Percentiles rank a stretch among this genome's conserved stretches.
Conservation (phyloP, 2,888 invertebrate genomes). For the Vesta saturnalis region DNA sequence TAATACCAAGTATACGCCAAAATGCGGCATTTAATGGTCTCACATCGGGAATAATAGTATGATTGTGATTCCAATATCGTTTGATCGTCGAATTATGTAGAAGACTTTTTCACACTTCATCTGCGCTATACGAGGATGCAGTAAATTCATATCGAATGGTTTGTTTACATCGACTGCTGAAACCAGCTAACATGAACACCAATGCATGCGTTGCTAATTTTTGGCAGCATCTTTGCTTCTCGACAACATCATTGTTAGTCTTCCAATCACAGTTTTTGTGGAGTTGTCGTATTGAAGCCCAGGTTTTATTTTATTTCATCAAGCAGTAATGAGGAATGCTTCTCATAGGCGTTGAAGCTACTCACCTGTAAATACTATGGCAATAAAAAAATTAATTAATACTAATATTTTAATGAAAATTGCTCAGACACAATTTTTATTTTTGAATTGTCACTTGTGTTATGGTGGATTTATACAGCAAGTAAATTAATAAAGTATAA, state of each 20-base stretch:
- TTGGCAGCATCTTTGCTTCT: not conserved
- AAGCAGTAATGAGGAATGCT: not conserved
- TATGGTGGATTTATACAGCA: not conserved
- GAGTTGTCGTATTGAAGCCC: not conserved
- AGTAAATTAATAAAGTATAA: not conserved
- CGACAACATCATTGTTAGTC: constrained; percentile 5
- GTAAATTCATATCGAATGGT: not conserved
- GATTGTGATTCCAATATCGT: not conserved
- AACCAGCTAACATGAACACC: not conserved
- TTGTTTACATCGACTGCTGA: not conserved
- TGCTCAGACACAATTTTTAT: not conserved
- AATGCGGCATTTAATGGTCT: not conserved
- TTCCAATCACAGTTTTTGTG: not conserved
- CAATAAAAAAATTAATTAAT: constrained; percentile 1
- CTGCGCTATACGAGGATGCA: constrained; percentile 1
- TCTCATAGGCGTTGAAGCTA: not conserved
- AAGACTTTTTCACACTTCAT: not conserved
- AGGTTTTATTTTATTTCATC: constrained; percentile 6
- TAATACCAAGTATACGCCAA: not conserved
- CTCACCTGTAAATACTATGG: not conserved
- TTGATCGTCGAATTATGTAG: constrained; percentile 1
- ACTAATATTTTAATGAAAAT: not conserved
- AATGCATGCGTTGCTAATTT: constrained; percentile 1
- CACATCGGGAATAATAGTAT: not conserved
- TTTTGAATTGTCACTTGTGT: not conserved